A percentile compares a stretch with the other conserved stretches of the same genome.
phyloP scores from a whole-genome alignment of 2,113 vertebrate genomes.

The Sarotherodon lohbergeri region DNA sequence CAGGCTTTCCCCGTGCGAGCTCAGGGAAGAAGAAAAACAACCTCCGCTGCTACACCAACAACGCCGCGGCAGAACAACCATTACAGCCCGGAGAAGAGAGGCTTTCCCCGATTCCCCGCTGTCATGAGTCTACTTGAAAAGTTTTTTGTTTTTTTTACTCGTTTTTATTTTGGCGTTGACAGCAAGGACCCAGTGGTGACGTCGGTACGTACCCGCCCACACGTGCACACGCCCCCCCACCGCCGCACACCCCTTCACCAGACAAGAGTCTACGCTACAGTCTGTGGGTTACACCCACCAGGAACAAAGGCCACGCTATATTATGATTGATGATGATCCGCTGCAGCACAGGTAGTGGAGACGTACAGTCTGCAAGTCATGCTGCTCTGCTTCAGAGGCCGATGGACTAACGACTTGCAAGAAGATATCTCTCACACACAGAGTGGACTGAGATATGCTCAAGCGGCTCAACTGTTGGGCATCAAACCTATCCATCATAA shows the following conservation, averaged over 20 bases:
- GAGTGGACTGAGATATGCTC: neutral
- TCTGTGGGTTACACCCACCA: conserved; percentile 51
- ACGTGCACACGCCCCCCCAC: conserved; percentile 42
- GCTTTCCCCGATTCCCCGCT: neutral
- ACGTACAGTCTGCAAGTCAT: neutral
- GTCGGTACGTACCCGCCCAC: conserved; percentile 38
- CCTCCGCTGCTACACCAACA: neutral
- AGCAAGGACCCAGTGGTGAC: conserved; percentile 49
- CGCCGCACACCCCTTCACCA: neutral
- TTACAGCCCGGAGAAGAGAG: neutral
- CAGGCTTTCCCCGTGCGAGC: conserved; percentile 12
- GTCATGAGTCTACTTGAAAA: conserved; percentile 3
- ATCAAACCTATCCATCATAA: neutral
- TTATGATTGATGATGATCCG: neutral
- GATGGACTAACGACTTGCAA: neutral
- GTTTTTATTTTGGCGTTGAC: conserved; percentile 69
- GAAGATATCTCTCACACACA: neutral
- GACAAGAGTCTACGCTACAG: conserved; percentile 24
- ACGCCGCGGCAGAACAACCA: neutral
- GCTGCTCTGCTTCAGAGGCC: neutral
- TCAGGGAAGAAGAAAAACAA: neutral
- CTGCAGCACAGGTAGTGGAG: neutral
- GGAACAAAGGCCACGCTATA: conserved; percentile 44
- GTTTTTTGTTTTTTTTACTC: conserved; percentile 11
- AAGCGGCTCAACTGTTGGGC: neutral